A percentile compares a stretch with the other conserved stretches of the same genome.
phyloP scores from a whole-genome alignment of 2,113 vertebrate genomes.

The Microcebus jonahi region DNA sequence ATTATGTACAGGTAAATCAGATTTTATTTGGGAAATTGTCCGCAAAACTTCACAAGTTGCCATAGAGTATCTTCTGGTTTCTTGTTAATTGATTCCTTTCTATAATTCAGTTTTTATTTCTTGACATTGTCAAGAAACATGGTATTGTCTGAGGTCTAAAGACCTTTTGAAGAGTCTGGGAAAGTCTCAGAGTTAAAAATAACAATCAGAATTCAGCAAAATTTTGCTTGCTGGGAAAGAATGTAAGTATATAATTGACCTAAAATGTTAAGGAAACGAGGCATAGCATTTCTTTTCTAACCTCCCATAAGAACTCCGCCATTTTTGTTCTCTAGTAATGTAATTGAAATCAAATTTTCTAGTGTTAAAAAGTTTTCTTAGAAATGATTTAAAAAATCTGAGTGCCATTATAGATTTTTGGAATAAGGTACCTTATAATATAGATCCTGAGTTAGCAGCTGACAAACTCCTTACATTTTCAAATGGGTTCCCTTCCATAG shows the following conservation, averaged over 20 bases:
- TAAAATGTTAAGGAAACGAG: background rate
- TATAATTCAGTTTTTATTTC: constrained; percentile 42
- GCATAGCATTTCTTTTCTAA: background rate
- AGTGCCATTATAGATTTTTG: background rate
- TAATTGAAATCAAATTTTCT: background rate
- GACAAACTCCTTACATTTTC: background rate
- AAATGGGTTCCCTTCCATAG: background rate
- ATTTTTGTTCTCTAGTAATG: constrained; percentile 7
- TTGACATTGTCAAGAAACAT: background rate
- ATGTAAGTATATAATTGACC: background rate
- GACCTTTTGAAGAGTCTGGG: background rate
- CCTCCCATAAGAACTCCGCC: background rate
- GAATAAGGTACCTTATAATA: constrained; percentile 1
- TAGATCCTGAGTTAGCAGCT: background rate
- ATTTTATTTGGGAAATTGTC: background rate
- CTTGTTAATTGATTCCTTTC: background rate
- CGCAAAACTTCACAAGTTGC: background rate
- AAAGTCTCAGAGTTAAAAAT: background rate
- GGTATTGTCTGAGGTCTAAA: background rate
- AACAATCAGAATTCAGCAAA: background rate
- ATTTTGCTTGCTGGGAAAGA: background rate
- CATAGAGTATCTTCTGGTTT: background rate
- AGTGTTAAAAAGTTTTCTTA: constrained; percentile 12
- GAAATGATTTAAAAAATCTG: background rate
- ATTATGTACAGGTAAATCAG: constrained; percentile 51